These are phyloP conservation scores for Stenotaenia linearis DNA, from an alignment of 2,888 invertebrate genomes.

Conservation along the genomic window DNA sequence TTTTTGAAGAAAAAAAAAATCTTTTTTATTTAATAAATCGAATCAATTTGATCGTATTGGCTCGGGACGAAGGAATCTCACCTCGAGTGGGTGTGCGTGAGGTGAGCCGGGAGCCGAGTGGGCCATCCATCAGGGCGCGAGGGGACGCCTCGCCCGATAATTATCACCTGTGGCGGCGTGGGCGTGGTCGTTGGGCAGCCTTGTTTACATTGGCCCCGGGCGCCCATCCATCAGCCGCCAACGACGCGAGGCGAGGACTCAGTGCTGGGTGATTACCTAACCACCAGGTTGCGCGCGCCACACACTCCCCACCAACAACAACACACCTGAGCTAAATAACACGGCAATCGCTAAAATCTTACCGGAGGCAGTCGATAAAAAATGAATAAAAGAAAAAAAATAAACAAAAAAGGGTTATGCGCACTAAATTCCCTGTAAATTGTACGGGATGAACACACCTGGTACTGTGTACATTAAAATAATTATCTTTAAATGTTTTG, in stretches of 20 bases:
- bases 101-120: constrained; percentile 16
- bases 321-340: constrained; percentile 13
- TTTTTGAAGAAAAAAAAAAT: neutral
- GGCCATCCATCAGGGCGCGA: constrained; percentile 27
- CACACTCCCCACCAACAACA: constrained; percentile 22
- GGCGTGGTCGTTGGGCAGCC: constrained; percentile 18
- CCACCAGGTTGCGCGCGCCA: constrained; percentile 19
- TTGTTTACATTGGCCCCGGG: constrained; percentile 27
- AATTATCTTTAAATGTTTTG: neutral
- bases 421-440: neutral
- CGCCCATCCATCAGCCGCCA: constrained; percentile 27
- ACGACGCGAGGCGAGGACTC: constrained; percentile 15
- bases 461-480: no score
- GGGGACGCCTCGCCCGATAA: constrained; percentile 21
- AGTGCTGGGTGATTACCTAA: constrained; percentile 15
- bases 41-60: neutral
- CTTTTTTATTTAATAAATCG: neutral
- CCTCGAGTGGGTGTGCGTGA: constrained; percentile 14
- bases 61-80: constrained; percentile 6
- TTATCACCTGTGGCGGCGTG: constrained; percentile 26
- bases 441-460: no score
- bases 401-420: neutral
- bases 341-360: constrained; percentile 1
- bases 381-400: neutral
- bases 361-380: neutral